These are phyloP conservation scores for Parelbella ahira DNA, from an alignment of 2,888 invertebrate genomes.

Conservation along the genomic window DNA sequence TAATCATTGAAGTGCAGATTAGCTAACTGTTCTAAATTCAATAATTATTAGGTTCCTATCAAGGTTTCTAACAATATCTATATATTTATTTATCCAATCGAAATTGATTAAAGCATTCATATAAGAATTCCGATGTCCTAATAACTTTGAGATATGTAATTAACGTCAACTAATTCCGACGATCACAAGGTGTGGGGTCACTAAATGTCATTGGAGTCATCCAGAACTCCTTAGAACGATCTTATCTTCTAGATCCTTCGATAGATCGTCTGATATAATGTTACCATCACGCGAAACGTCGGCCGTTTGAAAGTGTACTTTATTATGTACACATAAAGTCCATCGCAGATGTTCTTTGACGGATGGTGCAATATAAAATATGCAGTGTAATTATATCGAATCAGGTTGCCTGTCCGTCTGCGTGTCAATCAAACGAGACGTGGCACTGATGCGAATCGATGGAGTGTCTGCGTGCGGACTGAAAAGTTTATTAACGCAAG, in stretches of 20 bases:
- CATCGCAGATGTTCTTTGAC: too few relatives aligned
- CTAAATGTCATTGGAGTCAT: conserved; percentile 8
- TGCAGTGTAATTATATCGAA: conserved; percentile 76
- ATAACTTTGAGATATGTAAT: not conserved
- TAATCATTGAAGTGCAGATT: too few relatives aligned
- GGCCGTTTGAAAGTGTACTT: conserved; percentile 4
- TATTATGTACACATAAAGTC: not conserved
- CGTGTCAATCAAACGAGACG: conserved; percentile 58
- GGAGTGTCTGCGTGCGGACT: conserved; percentile 22
- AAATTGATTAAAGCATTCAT: too few relatives aligned
- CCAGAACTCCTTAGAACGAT: conserved; percentile 13
- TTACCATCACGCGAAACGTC: conserved; percentile 20
- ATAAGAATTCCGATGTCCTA: too few relatives aligned
- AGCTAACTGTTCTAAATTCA: too few relatives aligned
- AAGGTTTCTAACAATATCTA: too few relatives aligned
- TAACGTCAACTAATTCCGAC: not conserved
- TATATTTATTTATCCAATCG: too few relatives aligned
- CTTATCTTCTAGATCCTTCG: conserved; percentile 20
- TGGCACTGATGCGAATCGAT: conserved; percentile 40
- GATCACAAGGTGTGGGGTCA: conserved; percentile 17
- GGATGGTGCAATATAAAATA: conserved; percentile 53
- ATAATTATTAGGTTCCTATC: too few relatives aligned
- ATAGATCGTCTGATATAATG: conserved; percentile 19
- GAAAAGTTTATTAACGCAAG: conserved; percentile 25
- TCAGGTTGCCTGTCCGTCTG: conserved; percentile 66